These are phyloP conservation scores for Lytechinus pictus DNA, from an alignment of 35 echinoderm and acorn worm genomes.

Conservation along the genomic window DNA sequence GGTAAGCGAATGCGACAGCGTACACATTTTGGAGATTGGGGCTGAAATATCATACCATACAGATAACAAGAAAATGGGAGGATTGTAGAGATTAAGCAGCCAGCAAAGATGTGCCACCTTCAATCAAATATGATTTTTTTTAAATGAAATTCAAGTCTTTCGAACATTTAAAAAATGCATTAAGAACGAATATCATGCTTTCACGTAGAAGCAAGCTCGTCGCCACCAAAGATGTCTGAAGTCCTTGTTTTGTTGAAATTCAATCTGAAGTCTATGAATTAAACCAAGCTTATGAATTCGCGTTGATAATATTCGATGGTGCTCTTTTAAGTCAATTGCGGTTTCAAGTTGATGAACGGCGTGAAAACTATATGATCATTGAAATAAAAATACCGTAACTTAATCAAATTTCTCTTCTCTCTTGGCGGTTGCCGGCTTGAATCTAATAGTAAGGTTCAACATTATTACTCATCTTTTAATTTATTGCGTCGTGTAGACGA, in stretches of 20 bases:
- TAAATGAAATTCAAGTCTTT: not conserved
- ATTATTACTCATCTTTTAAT: no score
- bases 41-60: not conserved
- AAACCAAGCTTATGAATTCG: not conserved
- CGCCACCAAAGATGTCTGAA: not conserved
- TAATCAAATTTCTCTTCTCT: not conserved
- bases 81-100: not conserved
- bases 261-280: not conserved
- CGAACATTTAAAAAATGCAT: not conserved
- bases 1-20: slow-evolving; percentile 7
- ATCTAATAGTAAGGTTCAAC: no score
- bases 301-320: not conserved
- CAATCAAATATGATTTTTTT: not conserved
- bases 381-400: not conserved
- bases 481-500: no score
- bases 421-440: not conserved
- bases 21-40: slow-evolving; percentile 2
- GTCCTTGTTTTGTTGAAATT: not conserved
- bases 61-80: not conserved
- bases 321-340: not conserved
- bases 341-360: not conserved
- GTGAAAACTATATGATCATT: not conserved
- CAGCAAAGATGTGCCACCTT: not conserved
- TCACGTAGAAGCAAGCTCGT: not conserved
- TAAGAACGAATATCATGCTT: not conserved